Percentiles rank a stretch among this genome's conserved stretches.
Conservation (phyloP, 2,797 vertebrate genomes). For the Pterois miles region DNA sequence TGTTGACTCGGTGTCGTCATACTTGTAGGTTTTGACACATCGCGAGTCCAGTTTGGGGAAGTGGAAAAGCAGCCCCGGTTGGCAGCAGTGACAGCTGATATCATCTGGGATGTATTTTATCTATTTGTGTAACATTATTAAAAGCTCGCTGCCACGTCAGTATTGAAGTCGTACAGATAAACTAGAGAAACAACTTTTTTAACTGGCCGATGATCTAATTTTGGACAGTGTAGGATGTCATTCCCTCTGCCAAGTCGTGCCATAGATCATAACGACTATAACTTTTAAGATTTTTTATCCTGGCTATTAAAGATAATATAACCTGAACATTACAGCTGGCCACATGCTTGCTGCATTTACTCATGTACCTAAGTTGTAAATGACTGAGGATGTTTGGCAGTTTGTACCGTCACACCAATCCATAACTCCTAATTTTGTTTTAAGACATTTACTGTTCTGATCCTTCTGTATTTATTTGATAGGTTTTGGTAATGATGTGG, state of each 20-base stretch:
- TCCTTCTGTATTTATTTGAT: not conserved
- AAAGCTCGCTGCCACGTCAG: not conserved
- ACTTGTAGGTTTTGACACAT: not conserved
- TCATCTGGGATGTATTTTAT: slow-evolving; percentile 16
- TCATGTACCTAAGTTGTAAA: not conserved
- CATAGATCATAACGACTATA: not conserved
- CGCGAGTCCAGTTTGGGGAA: not conserved
- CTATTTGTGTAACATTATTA: slow-evolving; percentile 1
- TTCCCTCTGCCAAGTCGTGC: slow-evolving; percentile 13
- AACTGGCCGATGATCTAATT: not conserved
- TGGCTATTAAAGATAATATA: not conserved
- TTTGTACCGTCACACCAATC: not conserved
- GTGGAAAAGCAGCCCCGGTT: not conserved
- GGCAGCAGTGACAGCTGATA: slow-evolving; percentile 21
- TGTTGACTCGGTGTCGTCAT: not conserved
- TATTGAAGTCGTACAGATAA: not conserved
- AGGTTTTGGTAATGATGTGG: not conserved
- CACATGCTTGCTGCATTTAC: not conserved
- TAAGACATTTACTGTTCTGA: not conserved
- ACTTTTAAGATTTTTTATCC: not conserved
- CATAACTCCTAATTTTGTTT: not conserved
- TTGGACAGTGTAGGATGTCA: not conserved
- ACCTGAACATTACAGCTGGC: not conserved
- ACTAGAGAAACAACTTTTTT: not conserved
- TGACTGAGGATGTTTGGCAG: not conserved